Evolutionary conservation across 2,888 invertebrate genomes (phyloP), one percentile per base, ranked within the genome.

Genomic region (Caenorhabditis japonica): DNA sequence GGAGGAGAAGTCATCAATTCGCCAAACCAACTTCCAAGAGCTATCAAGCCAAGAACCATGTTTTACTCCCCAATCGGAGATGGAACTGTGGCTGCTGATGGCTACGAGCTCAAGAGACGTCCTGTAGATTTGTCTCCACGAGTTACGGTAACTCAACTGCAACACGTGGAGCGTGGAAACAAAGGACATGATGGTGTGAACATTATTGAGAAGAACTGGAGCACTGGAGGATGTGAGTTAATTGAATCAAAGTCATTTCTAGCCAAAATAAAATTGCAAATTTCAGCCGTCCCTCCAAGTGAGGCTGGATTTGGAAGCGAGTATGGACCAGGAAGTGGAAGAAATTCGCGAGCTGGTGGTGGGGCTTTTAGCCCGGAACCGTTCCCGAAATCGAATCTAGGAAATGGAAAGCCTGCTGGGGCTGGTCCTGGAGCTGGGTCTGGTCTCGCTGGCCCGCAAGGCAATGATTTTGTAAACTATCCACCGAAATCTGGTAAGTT

Each of bases 41-140:
- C 81, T 2, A 33, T 83, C 13, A 84, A 84, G 72, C 85, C 86
- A 8, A 80, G 86, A 51, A 76, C 82, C 0, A 70, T 86, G 47
- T 86, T 79, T 75, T 86, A 86, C 58, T 86, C 86, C 2, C 86
- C 86, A 10, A 86, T 86, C 66, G 86, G 86, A 58, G 81, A 82
- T 41, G 82, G 82, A 71, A 78, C 78, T 52, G 82, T 82, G 15
- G 86, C 85, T 19, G 86, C 86, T 33, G 86, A 86, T 41, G 86
- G 86, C 43, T 77, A 84, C 36, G 86, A 86, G 47, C 59, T 86
- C 47, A 86, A 86, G 68, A 77, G 85, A 68, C 73, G 79, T 7
- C 86, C 86, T 2, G 72, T 76, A 2, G 86, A 87, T 55, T 68
- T 85, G 25, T 78, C 83, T 23, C 86, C 86, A 17, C 71, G 75